Conservation (phyloP, 2,113 vertebrate genomes). For the Benitochromis conjunctus region DNA sequence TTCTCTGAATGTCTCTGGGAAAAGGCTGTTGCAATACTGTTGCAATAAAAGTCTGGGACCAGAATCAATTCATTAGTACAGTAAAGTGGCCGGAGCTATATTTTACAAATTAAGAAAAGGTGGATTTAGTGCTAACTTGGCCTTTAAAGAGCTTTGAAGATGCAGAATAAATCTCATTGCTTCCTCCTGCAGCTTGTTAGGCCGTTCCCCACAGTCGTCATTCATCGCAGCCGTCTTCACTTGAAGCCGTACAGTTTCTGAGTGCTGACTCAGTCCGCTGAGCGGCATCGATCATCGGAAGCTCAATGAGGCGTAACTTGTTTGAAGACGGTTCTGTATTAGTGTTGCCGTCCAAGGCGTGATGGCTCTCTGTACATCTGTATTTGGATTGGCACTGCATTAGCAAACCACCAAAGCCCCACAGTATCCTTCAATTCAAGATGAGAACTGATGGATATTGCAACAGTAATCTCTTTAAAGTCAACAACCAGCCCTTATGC, state of each 20-base stretch:
- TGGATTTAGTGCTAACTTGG: background rate
- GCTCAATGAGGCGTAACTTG: conserved; percentile 6
- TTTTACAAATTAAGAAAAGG: background rate
- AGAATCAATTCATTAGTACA: background rate
- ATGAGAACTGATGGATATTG: background rate
- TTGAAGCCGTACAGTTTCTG: background rate
- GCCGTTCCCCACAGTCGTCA: background rate
- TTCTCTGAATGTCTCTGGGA: background rate
- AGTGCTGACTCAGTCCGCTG: background rate
- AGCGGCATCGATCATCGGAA: background rate
- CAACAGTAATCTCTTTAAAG: background rate
- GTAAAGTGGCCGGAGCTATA: background rate
- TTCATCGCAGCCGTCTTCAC: background rate
- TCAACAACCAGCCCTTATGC: background rate
- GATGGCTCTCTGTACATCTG: background rate
- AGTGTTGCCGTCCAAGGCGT: background rate
- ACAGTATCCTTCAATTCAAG: background rate
- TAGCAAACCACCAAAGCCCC: background rate
- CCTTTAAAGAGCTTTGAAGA: background rate
- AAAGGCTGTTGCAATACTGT: background rate
- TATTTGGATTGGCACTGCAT: background rate
- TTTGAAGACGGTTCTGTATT: background rate
- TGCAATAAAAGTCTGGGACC: background rate
- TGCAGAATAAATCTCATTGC: background rate
- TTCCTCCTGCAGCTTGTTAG: background rate